Evolutionary conservation across 2,797 vertebrate genomes (phyloP), one percentile per base, ranked within the genome.

Genomic region (Steatocranus sp.): DNA sequence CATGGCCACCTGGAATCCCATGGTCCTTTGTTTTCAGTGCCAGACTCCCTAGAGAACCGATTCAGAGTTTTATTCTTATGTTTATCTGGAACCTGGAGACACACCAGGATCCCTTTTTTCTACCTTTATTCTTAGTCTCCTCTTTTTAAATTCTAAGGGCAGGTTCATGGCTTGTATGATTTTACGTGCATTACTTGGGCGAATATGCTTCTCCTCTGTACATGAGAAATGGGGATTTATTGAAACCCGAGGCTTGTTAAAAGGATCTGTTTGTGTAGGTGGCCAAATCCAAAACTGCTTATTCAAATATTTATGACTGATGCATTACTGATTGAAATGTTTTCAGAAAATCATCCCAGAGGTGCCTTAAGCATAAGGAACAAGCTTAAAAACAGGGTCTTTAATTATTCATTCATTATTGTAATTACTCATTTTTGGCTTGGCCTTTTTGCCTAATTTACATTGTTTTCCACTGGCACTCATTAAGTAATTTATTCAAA

Each of bases 1-100:
- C 36, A 61, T 53, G 17, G 15, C 63, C 46, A 30, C 75, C 63
- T 74, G 41, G 49, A 18, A 48, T 87, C 30, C 25, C 15, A 58
- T 30, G 18, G 20, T 63, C 56, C 63, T 78, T 34, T 32, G 20
- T 75, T 86, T 23, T 77, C 20, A 6, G 49, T 78, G 32, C 85
- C 79, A 70, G 36, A 11, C 14, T 83, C 83, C 75, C 81, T 18
- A 38, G 49, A 86, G 80, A 70, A 54, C 48, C 34, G 17, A 7
- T 30, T 79, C 86, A 86, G 66, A 81, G 49, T 46, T 80, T 82
- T n/a, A 61, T 3, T 76, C 25, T n/a, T 84, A 75, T 88, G 70
- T 88, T 78, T 83, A 63, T 81, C 70, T 36, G n/a, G 32, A 50
- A 74, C 56, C 75, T 49, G 63, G 53, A 8, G 15, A 74, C 77